Evolutionary conservation across 2,888 invertebrate species (phyloP).

Genomic region (Polietes domitor): DNA sequence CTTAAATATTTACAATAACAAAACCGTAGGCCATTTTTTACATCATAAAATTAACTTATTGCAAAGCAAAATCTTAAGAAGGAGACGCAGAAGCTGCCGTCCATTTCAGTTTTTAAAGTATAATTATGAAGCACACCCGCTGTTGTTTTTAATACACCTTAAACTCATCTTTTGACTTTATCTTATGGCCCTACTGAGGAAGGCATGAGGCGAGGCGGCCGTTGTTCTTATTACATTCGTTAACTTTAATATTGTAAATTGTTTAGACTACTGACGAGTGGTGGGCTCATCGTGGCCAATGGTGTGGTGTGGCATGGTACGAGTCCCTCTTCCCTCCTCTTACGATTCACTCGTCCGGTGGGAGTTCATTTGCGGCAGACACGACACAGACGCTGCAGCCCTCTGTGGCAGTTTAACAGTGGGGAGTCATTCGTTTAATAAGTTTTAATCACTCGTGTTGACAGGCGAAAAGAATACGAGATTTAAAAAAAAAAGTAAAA

Average conservation of each 20-base stretch:
- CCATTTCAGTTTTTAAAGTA: slow-evolving; percentile 41
- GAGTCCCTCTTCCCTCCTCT: too few species aligned
- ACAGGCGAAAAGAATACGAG: slow-evolving; percentile 65
- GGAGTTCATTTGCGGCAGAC: slow-evolving; percentile 60
- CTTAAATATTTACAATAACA: slow-evolving; percentile 18
- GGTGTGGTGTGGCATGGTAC: slow-evolving; percentile 50
- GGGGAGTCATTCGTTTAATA: slow-evolving; percentile 67
- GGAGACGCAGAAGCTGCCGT: slow-evolving; percentile 22
- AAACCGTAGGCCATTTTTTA: background rate
- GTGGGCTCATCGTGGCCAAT: slow-evolving; percentile 17
- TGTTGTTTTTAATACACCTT: slow-evolving; percentile 65
- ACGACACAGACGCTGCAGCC: slow-evolving; percentile 20
- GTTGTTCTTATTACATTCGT: slow-evolving; percentile 14
- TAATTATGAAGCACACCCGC: slow-evolving; percentile 68
- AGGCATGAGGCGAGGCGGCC: background rate
- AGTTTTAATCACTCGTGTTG: slow-evolving; percentile 69
- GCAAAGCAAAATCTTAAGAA: background rate
- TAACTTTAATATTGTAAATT: slow-evolving; percentile 57
- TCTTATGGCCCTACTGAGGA: background rate
- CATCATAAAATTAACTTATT: slow-evolving; percentile 20
- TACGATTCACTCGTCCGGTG: slow-evolving; percentile 59
- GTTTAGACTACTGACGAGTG: slow-evolving; percentile 60
- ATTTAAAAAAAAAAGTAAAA: slow-evolving; percentile 34
- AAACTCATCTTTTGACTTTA: slow-evolving; percentile 23
- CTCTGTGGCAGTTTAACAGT: slow-evolving; percentile 47